A percentile compares a stretch with the other conserved stretches of the same genome.
These are phyloP conservation scores for Taxidea taxus DNA, from an alignment of 2,113 vertebrate species.

Conservation along the genomic window DNA sequence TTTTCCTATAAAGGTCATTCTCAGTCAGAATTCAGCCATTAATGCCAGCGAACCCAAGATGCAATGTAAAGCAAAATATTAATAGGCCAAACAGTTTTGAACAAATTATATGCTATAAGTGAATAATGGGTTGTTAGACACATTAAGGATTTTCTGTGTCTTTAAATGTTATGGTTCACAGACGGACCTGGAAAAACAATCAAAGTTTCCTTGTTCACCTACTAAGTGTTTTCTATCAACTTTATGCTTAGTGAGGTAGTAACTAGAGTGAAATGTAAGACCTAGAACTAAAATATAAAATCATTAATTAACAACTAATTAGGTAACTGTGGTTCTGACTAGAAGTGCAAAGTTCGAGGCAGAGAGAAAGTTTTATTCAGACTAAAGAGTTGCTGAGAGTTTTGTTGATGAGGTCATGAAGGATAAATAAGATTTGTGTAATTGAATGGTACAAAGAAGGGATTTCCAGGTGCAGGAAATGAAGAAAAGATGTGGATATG, in stretches of 20 bases:
- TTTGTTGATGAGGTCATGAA: not conserved
- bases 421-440: not conserved
- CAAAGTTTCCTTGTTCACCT: not conserved
- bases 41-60: slow-evolving; percentile 14
- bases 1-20: slow-evolving; percentile 64
- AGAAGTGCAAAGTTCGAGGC: not conserved
- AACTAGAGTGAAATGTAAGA: not conserved
- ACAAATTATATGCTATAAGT: slow-evolving; percentile 16
- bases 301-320: not conserved
- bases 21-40: slow-evolving; percentile 41
- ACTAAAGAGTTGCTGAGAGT: not conserved
- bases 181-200: not conserved
- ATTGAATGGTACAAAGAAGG: not conserved
- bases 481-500: not conserved
- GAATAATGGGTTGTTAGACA: not conserved
- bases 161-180: not conserved
- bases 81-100: slow-evolving; percentile 29
- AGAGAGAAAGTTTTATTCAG: not conserved
- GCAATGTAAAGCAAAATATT: slow-evolving; percentile 39
- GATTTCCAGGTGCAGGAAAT: not conserved
- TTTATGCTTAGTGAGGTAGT: not conserved
- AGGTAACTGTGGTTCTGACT: not conserved
- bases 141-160: not conserved
- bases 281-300: not conserved
- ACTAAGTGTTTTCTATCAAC: not conserved